Base-by-base conservation (phyloP, 1,140 invertebrate genomes). In the Drosophila sucinea region DNA sequence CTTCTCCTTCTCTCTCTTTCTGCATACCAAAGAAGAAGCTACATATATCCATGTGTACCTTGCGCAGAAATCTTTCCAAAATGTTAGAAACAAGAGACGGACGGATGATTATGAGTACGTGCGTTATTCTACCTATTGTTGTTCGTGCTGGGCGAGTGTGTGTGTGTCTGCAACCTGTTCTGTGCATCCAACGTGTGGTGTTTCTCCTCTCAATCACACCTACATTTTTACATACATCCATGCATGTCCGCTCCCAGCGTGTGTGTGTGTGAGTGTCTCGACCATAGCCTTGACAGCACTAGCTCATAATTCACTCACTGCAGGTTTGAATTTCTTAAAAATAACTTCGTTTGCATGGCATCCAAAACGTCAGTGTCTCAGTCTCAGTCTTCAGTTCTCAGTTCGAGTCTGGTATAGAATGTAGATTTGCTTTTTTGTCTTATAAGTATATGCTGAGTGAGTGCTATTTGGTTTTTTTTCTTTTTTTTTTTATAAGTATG, bases 311-410 rank as follows among this genome's bases (percentile, higher is more conserved):
- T 87, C 83, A 87, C 83, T 87, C 83, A 84, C 80, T 87, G 83
- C 83, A 87, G 83, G 84, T 87, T 87, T 89, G 84, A 80, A 84
- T 89, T 89, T 89, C 84, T 89, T 77, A 80, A 89, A 87, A 89
- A 87, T 83, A 89, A 86, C 83, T 87, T 79, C 67, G 79, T 86
- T 86, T 86, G 83, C 79, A 86, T 86, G 69, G 68, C 83, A 81
- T 66, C 44, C 44, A 51, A 51, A 51, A 51, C 44, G 44, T 51
- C 44, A 51, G 44, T 38, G 76, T 77, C 73, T 68, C 70, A 57
- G 44, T 25, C 33, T 54, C 57, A 4, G 25, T 47, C 5, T 17
- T 25, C 44, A 23, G 17, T 17, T 47, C 57, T 54, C 41, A 11
- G 44, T 35, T 58, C 7, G 60, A 55, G 66, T 57, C 72, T 66